Percentiles rank a stretch among this genome's conserved stretches.
These are phyloP conservation scores for Ectobius pallidus DNA, from an alignment of 2,888 invertebrate genomes.

Conservation along the genomic window DNA sequence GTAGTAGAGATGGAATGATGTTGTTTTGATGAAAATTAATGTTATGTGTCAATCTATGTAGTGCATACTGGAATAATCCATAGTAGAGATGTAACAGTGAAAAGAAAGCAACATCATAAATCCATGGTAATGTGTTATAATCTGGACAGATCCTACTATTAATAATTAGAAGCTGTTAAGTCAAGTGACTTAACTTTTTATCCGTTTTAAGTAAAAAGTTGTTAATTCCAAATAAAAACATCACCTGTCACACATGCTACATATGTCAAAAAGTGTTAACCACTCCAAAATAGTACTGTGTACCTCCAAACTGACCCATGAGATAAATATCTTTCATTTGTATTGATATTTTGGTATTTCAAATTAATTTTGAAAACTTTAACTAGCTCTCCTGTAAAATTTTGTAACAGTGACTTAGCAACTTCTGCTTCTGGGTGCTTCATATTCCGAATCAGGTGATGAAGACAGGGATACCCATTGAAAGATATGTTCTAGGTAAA, in stretches of 20 bases:
- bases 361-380: not conserved
- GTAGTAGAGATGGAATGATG: not conserved
- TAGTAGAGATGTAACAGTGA: not conserved
- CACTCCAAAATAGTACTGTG: too few relatives aligned
- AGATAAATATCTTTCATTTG: not conserved
- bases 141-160: not conserved
- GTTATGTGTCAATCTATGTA: not conserved
- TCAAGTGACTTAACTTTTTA: not conserved
- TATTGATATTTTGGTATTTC: not conserved
- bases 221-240: not conserved
- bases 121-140: not conserved
- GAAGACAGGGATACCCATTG: too few relatives aligned
- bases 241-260: not conserved
- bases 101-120: not conserved
- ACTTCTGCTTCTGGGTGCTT: not conserved
- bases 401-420: not conserved
- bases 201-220: not conserved
- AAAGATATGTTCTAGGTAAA: too few relatives aligned
- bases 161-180: constrained; percentile 1
- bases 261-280: not conserved
- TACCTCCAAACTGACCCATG: too few relatives aligned
- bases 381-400: not conserved
- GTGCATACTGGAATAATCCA: not conserved
- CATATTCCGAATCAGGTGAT: too few relatives aligned
- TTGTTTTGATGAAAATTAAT: not conserved